These are phyloP conservation scores for Allobates femoralis DNA, from an alignment of 2,797 vertebrate genomes.

Conservation along the genomic window DNA sequence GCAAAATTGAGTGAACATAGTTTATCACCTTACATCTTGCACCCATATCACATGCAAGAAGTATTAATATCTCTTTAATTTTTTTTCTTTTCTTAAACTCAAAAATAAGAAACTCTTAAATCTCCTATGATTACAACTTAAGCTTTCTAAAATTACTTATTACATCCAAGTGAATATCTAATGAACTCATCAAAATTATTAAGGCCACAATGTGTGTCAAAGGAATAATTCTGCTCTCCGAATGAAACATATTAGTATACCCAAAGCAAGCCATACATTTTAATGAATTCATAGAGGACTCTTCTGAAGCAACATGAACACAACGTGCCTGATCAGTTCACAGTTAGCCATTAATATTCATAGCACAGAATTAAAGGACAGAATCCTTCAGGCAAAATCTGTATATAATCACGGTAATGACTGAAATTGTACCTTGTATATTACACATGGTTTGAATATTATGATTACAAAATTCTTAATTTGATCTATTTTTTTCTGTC, in stretches of 20 bases:
- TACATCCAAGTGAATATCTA: slow-evolving; percentile 34
- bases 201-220: slow-evolving; percentile 30
- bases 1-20: no score
- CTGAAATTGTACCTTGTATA: slow-evolving; percentile 14
- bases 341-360: slow-evolving; percentile 45
- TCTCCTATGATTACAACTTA: slow-evolving; percentile 7
- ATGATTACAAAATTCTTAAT: slow-evolving; percentile 12
- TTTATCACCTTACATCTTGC: no score
- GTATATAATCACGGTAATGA: slow-evolving; percentile 31
- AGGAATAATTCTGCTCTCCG: slow-evolving; percentile 26
- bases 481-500: neutral
- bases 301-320: slow-evolving; percentile 39
- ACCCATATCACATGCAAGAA: no score
- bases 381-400: slow-evolving; percentile 34
- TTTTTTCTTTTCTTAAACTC: neutral
- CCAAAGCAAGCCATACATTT: slow-evolving; percentile 40
- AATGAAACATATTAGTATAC: slow-evolving; percentile 26
- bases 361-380: slow-evolving; percentile 14
- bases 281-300: slow-evolving; percentile 6
- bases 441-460: slow-evolving; percentile 2
- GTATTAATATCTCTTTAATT: neutral
- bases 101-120: neutral
- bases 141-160: slow-evolving; percentile 10
- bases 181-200: slow-evolving; percentile 34
- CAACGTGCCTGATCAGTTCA: neutral